phyloP scores from a whole-genome alignment of 2,888 invertebrate genomes.

The Neoscelio sp. region DNA sequence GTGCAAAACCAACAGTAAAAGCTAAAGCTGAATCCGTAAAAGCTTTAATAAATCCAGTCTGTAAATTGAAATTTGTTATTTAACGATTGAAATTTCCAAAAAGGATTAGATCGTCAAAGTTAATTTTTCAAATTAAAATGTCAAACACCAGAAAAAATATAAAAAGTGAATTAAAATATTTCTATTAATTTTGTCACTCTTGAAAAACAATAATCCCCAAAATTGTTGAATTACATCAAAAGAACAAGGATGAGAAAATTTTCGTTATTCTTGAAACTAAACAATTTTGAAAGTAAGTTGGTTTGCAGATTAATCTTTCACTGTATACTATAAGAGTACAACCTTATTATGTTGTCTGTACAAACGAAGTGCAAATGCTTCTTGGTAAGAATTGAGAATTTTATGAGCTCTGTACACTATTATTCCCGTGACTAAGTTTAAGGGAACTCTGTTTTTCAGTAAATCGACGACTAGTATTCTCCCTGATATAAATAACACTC shows the following conservation, averaged over 20 bases:
- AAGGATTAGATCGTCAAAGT: slow-evolving; percentile 47
- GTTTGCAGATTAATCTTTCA: no score
- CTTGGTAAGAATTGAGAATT: slow-evolving; percentile 95
- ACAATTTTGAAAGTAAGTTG: no score
- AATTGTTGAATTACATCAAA: no score
- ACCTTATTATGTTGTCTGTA: slow-evolving; percentile 96
- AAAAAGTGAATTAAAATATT: slow-evolving; percentile 6
- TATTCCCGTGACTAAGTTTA: slow-evolving; percentile 95
- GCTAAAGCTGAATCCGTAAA: slow-evolving; percentile 95
- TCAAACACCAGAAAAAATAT: not conserved
- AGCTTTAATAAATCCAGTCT: slow-evolving; percentile 97
- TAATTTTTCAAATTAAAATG: slow-evolving; percentile 1
- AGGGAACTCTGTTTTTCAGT: slow-evolving; percentile 94
- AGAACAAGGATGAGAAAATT: no score
- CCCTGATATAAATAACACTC: slow-evolving; percentile 96
- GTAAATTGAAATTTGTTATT: slow-evolving; percentile 80
- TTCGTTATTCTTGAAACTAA: no score
- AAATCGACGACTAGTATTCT: slow-evolving; percentile 98
- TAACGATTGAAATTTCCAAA: no score
- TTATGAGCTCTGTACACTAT: slow-evolving; percentile 95
- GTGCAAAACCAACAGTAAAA: slow-evolving; percentile 95
- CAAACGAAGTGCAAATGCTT: slow-evolving; percentile 96
- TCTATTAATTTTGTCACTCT: not conserved
- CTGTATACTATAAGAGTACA: not conserved
- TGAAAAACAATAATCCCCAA: not conserved